A percentile compares a stretch with the other conserved stretches of the same genome.
These are phyloP conservation scores for Galaxea fascicularis DNA, from an alignment of 92 coral and sea anemone genomes.

Conservation along the genomic window DNA sequence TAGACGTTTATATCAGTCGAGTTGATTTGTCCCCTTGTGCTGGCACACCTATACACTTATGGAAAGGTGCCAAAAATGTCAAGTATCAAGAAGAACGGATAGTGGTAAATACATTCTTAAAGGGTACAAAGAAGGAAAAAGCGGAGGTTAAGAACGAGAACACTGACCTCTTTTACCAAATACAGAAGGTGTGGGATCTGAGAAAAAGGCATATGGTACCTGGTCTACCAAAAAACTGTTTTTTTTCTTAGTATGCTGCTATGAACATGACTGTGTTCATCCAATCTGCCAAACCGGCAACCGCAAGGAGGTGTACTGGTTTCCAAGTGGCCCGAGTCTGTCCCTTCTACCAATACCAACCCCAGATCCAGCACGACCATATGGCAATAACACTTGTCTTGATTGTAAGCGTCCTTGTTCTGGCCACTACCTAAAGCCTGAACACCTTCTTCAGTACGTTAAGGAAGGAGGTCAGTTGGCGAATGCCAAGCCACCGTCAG, in stretches of 20 bases:
- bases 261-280: not conserved
- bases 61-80: constrained; percentile 60
- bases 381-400: constrained; percentile 41
- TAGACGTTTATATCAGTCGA: constrained; percentile 66
- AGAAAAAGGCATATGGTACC: constrained; percentile 7
- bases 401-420: constrained; percentile 45
- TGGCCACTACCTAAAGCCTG: constrained; percentile 49
- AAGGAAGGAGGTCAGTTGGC: constrained; percentile 23
- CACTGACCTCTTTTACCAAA: constrained; percentile 3
- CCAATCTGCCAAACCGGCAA: constrained; percentile 1
- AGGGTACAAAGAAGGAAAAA: constrained; percentile 47
- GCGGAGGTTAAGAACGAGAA: constrained; percentile 29
- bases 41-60: constrained; percentile 51
- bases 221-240: not conserved
- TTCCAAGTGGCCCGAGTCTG: constrained; percentile 46
- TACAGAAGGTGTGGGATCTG: not conserved
- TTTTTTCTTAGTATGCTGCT: constrained; percentile 14
- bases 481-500: constrained; percentile 53
- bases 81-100: constrained; percentile 40
- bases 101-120: constrained; percentile 7
- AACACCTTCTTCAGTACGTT: constrained; percentile 17
- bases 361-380: constrained; percentile 55
- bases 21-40: constrained; percentile 60
- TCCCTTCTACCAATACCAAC: constrained; percentile 43
- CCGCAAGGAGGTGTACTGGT: constrained; percentile 28